Evolutionary conservation across 2,888 invertebrate species (phyloP).

Genomic region (Galeopsomyia nigrocyanea): DNA sequence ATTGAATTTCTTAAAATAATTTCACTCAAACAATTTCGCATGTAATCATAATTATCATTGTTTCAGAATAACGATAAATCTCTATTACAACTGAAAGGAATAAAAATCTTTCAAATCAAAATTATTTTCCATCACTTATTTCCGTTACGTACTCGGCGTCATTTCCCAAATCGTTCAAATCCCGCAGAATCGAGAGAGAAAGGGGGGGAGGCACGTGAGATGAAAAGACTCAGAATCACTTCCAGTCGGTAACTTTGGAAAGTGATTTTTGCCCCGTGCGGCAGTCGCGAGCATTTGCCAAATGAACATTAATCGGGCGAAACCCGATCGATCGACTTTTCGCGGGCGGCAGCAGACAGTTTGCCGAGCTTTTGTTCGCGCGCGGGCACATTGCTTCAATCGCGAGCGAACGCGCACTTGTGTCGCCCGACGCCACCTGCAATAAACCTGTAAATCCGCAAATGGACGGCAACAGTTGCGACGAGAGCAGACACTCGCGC

Average conservation of each 20-base stretch:
- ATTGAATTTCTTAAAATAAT: no score
- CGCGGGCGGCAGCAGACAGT: not conserved
- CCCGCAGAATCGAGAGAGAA: no score
- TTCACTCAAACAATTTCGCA: no score
- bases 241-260: slow-evolving; percentile 7
- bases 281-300: slow-evolving; percentile 4
- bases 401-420: slow-evolving; percentile 21
- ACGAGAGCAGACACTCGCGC: slow-evolving; percentile 28
- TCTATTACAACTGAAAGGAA: no score
- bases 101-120: no score
- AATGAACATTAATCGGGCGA: slow-evolving; percentile 33
- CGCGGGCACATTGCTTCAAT: not conserved
- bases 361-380: slow-evolving; percentile 14
- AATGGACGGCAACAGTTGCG: slow-evolving; percentile 35
- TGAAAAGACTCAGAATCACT: no score
- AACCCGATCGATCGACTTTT: slow-evolving; percentile 7
- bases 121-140: no score
- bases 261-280: slow-evolving; percentile 7
- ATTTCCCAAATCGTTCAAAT: no score
- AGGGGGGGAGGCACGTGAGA: no score
- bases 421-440: slow-evolving; percentile 35
- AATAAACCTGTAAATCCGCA: slow-evolving; percentile 46
- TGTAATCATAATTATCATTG: no score
- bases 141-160: no score
- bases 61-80: no score